Base-by-base conservation (phyloP, 2,888 invertebrate species). In the Coenonympha arcania region DNA sequence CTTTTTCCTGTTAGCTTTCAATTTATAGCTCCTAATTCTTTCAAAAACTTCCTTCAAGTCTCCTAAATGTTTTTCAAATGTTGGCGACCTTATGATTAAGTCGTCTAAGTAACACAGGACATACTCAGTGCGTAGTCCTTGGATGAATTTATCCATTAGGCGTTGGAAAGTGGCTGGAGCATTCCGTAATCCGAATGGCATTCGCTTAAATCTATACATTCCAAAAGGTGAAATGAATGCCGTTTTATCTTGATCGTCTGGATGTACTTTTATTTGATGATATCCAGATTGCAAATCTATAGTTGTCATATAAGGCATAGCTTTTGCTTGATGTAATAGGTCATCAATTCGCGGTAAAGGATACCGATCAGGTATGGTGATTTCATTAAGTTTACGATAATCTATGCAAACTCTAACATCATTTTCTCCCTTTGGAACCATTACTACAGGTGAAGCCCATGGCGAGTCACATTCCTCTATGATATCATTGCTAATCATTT, bases 261-360 rank as follows among this genome's bases (percentile, higher is more conserved):
- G 2, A 47, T 50, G 0, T 24, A 65, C 48, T n/a, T 50, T 60
- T 1, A 66, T 52, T 30, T 65, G 66, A 61, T 62, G 64, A 24
- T 65, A 65, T 0, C 65, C 66, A 3, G 65, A 50, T 5, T 52
- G 43, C 0, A 69, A 39, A 45, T 66, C 65, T 1, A 68, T n/a
- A 4, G 61, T 60, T 0, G 61, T 57, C 34, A 34, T 34, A 9
- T 18, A 34, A 18, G 34, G 34, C 18, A 18, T 34, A 3, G 18
- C 18, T 46, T 65, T 68, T 0, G 68, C 63, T 6, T 58, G 54
- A 36, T 69, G 66, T 2, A 70, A 47, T 0, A 68, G 36, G 43
- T 68, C 68, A 20, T 79, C 78, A 19, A 78, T 73, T 6, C 71
- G 54, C 1, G 79, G 79, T 2, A 75, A 37, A 0, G 73, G 73